Evolutionary conservation across 2,888 invertebrate species (phyloP).

Genomic region (Rotaria magnacalcarata): DNA sequence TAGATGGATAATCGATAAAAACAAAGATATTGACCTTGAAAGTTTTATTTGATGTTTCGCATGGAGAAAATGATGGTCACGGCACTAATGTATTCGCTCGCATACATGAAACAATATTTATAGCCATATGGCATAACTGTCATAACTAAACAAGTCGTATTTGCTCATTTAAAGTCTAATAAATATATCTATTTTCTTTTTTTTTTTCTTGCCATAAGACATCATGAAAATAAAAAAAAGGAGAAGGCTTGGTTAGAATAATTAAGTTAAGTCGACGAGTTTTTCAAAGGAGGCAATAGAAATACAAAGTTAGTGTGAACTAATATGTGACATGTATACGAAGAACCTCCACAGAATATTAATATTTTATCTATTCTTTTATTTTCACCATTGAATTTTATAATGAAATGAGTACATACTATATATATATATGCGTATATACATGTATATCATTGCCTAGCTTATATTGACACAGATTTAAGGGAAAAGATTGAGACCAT

Average conservation of each 20-base stretch:
- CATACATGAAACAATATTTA: background rate
- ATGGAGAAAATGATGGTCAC: background rate
- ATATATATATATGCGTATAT: background rate
- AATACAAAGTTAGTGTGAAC: background rate
- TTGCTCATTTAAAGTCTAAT: background rate
- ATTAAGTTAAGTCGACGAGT: too few relatives aligned
- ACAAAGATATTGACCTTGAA: background rate
- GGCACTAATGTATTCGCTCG: background rate
- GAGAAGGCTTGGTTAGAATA: too few relatives aligned
- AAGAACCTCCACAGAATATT: background rate
- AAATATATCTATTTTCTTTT: background rate
- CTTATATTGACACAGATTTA: background rate
- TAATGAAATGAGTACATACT: background rate
- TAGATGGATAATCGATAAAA: background rate
- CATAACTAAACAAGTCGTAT: too few relatives aligned
- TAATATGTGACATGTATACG: background rate
- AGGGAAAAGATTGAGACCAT: background rate
- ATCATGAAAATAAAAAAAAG: too few relatives aligned
- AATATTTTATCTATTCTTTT: background rate
- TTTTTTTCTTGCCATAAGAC: background rate
- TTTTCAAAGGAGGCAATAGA: too few relatives aligned
- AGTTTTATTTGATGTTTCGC: background rate
- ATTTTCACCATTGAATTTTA: background rate
- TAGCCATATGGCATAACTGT: too few relatives aligned
- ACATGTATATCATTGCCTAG: background rate